phyloP scores from a whole-genome alignment of 2,888 invertebrate species.

The Pantelozetes paolii region DNA sequence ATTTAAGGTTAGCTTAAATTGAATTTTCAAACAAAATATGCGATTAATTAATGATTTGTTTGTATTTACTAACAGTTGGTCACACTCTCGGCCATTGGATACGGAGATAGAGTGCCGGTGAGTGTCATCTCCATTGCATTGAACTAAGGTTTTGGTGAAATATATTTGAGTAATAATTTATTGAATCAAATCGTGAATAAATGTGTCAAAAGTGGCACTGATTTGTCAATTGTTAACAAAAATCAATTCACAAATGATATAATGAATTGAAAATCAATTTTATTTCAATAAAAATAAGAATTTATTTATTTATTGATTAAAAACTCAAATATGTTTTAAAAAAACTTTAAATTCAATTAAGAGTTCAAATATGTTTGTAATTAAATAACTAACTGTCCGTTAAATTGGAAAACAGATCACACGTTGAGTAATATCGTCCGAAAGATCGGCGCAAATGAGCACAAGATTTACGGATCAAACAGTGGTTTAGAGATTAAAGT shows the following conservation, averaged over 20 bases:
- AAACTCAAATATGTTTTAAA: background rate
- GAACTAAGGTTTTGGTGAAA: background rate
- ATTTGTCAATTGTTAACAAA: too few relatives aligned
- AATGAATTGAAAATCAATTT: too few relatives aligned
- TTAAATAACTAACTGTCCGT: background rate
- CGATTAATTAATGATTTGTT: too few relatives aligned
- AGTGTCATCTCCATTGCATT: background rate
- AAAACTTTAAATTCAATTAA: background rate
- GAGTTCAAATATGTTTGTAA: background rate
- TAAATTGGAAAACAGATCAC: slow-evolving; percentile 9
- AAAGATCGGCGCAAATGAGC: slow-evolving; percentile 33
- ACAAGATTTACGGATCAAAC: background rate
- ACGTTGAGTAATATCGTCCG: slow-evolving; percentile 8
- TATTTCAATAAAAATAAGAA: too few relatives aligned
- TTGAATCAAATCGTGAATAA: too few relatives aligned
- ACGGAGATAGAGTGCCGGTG: slow-evolving; percentile 42
- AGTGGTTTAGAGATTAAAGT: background rate
- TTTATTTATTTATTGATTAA: too few relatives aligned
- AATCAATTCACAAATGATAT: too few relatives aligned
- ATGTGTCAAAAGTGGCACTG: too few relatives aligned
- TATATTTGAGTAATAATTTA: background rate
- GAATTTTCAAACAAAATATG: too few relatives aligned
- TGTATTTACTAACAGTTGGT: slow-evolving; percentile 19
- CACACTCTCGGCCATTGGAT: slow-evolving; percentile 40
- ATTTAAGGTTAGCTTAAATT: too few relatives aligned